phyloP scores from a whole-genome alignment of 1,140 invertebrate species.

The Spodoptera litura region DNA sequence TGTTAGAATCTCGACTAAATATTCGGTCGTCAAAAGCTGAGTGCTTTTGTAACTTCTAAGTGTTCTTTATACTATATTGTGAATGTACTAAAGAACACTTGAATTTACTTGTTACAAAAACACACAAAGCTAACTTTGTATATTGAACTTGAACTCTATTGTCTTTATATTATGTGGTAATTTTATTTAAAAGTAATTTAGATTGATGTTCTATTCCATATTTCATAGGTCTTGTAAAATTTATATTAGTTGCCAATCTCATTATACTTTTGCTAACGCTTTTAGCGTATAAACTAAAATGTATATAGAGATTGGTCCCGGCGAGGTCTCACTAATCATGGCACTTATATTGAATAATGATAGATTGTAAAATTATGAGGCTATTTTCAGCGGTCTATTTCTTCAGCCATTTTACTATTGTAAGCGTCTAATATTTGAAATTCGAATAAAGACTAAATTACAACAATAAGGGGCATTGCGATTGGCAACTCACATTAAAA shows the following conservation, averaged over 20 bases:
- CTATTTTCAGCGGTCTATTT: background rate
- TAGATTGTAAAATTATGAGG: background rate
- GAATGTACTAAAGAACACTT: conserved; percentile 8
- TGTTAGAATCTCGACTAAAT: conserved; percentile 31
- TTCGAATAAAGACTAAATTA: too few species aligned
- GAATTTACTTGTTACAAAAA: background rate
- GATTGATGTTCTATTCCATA: too few species aligned
- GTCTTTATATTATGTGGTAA: too few species aligned
- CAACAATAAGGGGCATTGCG: too few species aligned
- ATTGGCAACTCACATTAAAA: too few species aligned
- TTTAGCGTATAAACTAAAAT: conserved; percentile 31
- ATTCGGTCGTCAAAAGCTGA: conserved; percentile 25
- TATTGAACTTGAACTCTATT: too few species aligned
- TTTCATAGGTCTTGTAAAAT: too few species aligned
- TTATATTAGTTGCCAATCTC: too few species aligned
- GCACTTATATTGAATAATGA: conserved; percentile 35
- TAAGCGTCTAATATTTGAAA: background rate
- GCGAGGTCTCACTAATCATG: conserved; percentile 21
- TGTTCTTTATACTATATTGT: conserved; percentile 26
- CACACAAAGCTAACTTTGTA: too few species aligned
- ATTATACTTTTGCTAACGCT: background rate
- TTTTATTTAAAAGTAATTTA: too few species aligned
- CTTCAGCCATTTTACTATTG: background rate
- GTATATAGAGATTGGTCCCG: conserved; percentile 11
- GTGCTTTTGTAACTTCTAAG: conserved; percentile 27